phyloP scores from a whole-genome alignment of 1,140 invertebrate genomes.

The Antheraea mylitta region DNA sequence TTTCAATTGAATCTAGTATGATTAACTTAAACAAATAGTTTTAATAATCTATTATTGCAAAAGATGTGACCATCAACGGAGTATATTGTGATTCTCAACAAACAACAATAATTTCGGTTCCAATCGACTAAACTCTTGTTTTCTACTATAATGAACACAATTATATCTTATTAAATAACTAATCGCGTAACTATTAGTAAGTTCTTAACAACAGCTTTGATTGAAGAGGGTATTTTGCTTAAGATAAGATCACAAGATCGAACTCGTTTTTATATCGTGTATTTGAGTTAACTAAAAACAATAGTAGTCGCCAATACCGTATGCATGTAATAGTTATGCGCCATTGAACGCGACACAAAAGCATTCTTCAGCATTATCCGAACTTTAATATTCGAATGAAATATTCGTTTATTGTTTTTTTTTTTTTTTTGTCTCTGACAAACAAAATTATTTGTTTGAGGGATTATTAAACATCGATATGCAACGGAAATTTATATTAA shows the following conservation, averaged over 20 bases:
- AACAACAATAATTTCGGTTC: too few relatives aligned
- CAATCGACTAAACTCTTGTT: too few relatives aligned
- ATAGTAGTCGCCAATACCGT: background rate
- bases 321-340: constrained; percentile 7
- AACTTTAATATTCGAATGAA: constrained; percentile 57
- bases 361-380: constrained; percentile 58
- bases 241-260: background rate
- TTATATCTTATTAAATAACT: too few relatives aligned
- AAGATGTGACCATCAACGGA: too few relatives aligned
- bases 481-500: background rate
- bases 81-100: too few relatives aligned
- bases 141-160: too few relatives aligned
- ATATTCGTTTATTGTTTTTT: constrained; percentile 33
- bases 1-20: too few relatives aligned
- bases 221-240: too few relatives aligned
- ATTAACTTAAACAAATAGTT: too few relatives aligned
- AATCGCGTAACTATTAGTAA: background rate
- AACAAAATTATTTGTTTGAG: background rate
- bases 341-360: constrained; percentile 40
- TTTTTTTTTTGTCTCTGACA: constrained; percentile 14
- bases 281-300: background rate
- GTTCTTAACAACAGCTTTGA: background rate
- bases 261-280: background rate
- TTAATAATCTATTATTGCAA: too few relatives aligned
- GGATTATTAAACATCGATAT: background rate